Evolutionary conservation across 1,140 invertebrate genomes (phyloP), one percentile per base, ranked within the genome.

Genomic region (Aporrectodea caliginosa): DNA sequence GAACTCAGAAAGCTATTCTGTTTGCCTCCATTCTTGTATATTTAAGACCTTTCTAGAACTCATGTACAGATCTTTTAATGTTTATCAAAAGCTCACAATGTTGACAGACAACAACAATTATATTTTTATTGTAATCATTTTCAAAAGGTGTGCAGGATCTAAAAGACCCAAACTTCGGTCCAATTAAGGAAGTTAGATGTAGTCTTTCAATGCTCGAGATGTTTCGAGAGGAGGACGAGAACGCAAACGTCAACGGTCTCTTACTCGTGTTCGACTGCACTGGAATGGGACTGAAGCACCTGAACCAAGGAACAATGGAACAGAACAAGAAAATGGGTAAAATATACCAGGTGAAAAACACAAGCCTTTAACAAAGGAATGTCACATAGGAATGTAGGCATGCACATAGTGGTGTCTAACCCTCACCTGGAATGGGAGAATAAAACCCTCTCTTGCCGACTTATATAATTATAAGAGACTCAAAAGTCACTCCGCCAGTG

Each of bases 201-300:
- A 6, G 27, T 12, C 70, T 72, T 27, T 2, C 6, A 27, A 72
- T 72, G 12, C 2, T 2, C n/a, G 70, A 72, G 70, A 29, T 72
- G 70, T 12, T 12, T 2, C n/a, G 70, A 27, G n/a, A 72, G n/a
- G n/a, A 2, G 27, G 70, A 72, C 31, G 70, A 72, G 70, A 72
- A 72, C 31, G 31, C 31, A 27, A 29, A 12, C 27, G 70, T 72
- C 70, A 6, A 72, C 31, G 70, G 70, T 14, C 2, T 72, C 70
- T 2, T 72, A 32, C 70, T 72, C n/a, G 31, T 72, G 6, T 72
- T 72, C 70, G 70, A 72, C 31, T 72, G 2, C 31, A 72, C 70
- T 29, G 70, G 70, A 72, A 6, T 72, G 2, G 27, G 6, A 12
- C 43, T 58, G 43, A 58, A 22, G 22, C 43, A 58, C 43, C 43